Percentiles rank a stretch among this genome's conserved stretches.
phyloP scores from a whole-genome alignment of 2,797 vertebrate genomes.

The Microctenopoma steveboyesi region DNA sequence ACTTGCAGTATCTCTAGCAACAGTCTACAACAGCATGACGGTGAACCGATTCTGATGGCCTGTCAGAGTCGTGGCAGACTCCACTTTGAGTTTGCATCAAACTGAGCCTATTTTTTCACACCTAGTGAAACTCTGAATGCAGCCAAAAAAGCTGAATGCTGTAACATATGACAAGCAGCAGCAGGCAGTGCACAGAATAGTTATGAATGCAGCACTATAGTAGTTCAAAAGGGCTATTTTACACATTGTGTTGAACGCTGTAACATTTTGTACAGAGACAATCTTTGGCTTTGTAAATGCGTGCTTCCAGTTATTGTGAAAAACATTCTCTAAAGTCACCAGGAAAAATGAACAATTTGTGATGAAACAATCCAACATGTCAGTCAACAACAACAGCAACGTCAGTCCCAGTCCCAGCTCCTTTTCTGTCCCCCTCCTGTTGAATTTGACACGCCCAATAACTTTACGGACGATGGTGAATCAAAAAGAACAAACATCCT shows the following conservation, averaged over 20 bases:
- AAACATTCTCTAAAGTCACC: slow-evolving; percentile 11
- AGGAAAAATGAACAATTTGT: slow-evolving; percentile 14
- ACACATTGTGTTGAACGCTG: not conserved
- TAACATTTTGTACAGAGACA: not conserved
- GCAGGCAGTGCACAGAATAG: not conserved
- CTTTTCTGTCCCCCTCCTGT: not conserved
- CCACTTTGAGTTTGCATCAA: slow-evolving; percentile 9
- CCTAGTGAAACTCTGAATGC: not conserved
- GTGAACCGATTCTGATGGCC: slow-evolving; percentile 25
- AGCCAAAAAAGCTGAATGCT: slow-evolving; percentile 5
- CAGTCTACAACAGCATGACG: slow-evolving; percentile 21
- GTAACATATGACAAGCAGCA: not conserved
- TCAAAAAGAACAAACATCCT: slow-evolving; percentile 34
- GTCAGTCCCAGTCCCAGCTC: slow-evolving; percentile 21
- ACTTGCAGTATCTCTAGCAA: slow-evolving; percentile 3
- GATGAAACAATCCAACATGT: slow-evolving; percentile 38
- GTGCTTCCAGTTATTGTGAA: not conserved
- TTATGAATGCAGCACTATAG: no score
- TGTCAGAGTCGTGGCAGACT: slow-evolving; percentile 13
- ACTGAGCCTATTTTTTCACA: not conserved
- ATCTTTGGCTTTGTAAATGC: not conserved
- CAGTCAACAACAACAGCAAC: slow-evolving; percentile 12
- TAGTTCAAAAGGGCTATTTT: not conserved
- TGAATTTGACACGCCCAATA: slow-evolving; percentile 6
- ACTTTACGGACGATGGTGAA: slow-evolving; percentile 42